phyloP scores from a whole-genome alignment of 2,113 vertebrate species.

The Ictidomys tridecemlineatus region DNA sequence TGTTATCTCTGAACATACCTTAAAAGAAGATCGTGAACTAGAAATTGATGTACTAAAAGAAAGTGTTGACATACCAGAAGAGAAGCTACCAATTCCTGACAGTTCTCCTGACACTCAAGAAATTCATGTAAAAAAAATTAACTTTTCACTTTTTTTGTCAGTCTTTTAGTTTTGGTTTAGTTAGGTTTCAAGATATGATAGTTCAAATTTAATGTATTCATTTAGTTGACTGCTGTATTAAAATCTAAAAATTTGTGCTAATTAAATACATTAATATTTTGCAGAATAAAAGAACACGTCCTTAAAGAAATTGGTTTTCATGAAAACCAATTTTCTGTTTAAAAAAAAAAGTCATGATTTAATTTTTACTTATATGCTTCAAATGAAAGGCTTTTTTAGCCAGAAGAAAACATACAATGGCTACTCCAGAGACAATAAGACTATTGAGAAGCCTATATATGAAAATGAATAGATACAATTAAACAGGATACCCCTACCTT shows the following conservation, averaged over 20 bases:
- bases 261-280: constrained; percentile 25
- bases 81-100: constrained; percentile 76
- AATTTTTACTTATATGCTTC: constrained; percentile 46
- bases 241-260: constrained; percentile 15
- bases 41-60: constrained; percentile 89
- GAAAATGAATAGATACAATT: too few species aligned
- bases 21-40: constrained; percentile 85
- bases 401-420: background rate
- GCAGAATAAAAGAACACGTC: constrained; percentile 10
- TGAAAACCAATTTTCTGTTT: constrained; percentile 42
- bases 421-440: background rate
- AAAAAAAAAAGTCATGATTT: background rate
- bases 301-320: constrained; percentile 32
- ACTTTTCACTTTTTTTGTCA: constrained; percentile 57
- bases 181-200: constrained; percentile 28
- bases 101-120: constrained; percentile 79
- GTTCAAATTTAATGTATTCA: background rate
- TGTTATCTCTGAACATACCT: constrained; percentile 83
- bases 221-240: background rate
- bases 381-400: constrained; percentile 49
- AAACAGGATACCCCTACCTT: too few species aligned
- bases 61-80: constrained; percentile 77
- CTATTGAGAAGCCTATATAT: background rate
- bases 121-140: constrained; percentile 84
- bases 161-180: constrained; percentile 61